These are phyloP conservation scores for Trichogramma evanescens DNA, from an alignment of 2,888 invertebrate species.

Conservation along the genomic window DNA sequence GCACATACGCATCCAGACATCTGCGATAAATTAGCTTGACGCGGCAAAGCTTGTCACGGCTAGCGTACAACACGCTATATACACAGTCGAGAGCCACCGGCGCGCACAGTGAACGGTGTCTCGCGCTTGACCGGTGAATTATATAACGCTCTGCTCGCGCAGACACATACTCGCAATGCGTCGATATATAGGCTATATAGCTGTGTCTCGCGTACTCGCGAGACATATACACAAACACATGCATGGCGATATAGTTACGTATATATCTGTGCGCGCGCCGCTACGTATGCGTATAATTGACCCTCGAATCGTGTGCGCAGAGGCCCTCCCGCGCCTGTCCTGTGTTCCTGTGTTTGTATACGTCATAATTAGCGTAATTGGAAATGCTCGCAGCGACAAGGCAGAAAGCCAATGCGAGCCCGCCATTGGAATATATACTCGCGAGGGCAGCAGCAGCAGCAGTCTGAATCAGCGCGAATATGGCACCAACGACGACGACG, in stretches of 20 bases:
- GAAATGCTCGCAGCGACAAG: conserved; percentile 8
- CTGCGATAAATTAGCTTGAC: conserved; percentile 15
- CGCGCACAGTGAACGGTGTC: background rate
- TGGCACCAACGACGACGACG: too few species aligned
- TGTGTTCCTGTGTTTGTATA: conserved; percentile 13
- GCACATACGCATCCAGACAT: background rate
- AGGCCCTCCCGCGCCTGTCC: background rate
- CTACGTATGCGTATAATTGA: conserved; percentile 16
- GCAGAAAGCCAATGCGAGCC: background rate
- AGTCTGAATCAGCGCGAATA: too few species aligned
- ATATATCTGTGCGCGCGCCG: too few species aligned
- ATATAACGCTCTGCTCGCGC: background rate
- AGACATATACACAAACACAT: too few species aligned
- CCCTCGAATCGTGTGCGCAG: conserved; percentile 11
- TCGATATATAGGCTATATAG: too few species aligned
- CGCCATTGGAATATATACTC: too few species aligned
- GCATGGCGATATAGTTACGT: too few species aligned
- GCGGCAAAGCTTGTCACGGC: too few species aligned
- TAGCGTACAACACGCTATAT: conserved; percentile 2
- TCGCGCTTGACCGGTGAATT: conserved; percentile 6
- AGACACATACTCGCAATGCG: too few species aligned
- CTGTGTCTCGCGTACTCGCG: too few species aligned
- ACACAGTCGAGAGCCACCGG: background rate
- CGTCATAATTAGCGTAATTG: conserved; percentile 26
- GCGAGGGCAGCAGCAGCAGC: too few species aligned